phyloP scores from a whole-genome alignment of 2,888 invertebrate species.

The Lamproptera curius region DNA sequence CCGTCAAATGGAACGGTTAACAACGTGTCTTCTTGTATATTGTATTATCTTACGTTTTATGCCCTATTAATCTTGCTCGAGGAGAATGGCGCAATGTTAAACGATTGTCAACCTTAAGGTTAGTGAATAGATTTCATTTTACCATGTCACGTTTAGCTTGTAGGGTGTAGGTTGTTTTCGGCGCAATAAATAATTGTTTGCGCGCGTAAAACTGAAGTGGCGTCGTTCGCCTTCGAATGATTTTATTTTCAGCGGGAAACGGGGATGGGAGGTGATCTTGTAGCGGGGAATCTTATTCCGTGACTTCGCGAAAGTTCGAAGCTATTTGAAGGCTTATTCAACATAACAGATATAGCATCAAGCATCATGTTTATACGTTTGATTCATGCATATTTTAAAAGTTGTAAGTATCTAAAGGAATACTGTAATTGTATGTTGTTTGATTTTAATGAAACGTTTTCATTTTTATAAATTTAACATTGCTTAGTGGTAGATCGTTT shows the following conservation, averaged over 20 bases:
- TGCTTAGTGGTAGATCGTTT: too few species aligned
- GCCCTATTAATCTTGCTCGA: conserved; percentile 75
- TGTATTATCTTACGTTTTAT: conserved; percentile 78
- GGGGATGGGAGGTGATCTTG: conserved; percentile 52
- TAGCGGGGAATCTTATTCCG: conserved; percentile 47
- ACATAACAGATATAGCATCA: too few species aligned
- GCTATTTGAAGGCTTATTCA: too few species aligned
- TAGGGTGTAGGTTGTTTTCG: conserved; percentile 54
- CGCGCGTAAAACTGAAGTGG: conserved; percentile 71
- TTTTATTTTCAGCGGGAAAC: conserved; percentile 47
- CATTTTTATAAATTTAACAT: too few species aligned
- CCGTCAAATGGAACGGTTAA: conserved; percentile 76
- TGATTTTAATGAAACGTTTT: too few species aligned
- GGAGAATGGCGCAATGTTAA: conserved; percentile 37
- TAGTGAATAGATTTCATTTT: conserved; percentile 39
- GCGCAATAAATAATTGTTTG: conserved; percentile 76
- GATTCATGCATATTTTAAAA: too few species aligned
- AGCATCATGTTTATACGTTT: too few species aligned
- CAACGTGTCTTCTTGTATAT: conserved; percentile 83
- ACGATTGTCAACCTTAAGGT: conserved; percentile 40
- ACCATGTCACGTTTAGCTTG: conserved; percentile 31
- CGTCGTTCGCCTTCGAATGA: conserved; percentile 40
- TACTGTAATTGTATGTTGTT: too few species aligned
- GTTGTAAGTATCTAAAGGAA: too few species aligned
- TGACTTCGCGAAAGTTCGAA: conserved; percentile 21